These are phyloP conservation scores for Lutraria lutraria DNA, from an alignment of 2,888 invertebrate genomes.

Conservation along the genomic window DNA sequence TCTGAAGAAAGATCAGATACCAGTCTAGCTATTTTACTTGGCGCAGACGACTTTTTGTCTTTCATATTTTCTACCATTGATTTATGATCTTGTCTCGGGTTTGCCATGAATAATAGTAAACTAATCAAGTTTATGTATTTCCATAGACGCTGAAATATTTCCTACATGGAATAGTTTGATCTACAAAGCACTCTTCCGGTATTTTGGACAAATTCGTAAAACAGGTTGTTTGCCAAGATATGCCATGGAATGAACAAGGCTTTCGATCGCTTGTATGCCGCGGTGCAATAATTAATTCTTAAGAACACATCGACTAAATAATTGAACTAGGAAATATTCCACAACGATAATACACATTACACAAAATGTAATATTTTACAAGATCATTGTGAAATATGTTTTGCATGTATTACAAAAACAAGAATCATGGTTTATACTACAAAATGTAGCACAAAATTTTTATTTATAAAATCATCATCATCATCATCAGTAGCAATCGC, in stretches of 20 bases:
- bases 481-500: too few relatives aligned
- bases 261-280: not conserved
- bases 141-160: not conserved
- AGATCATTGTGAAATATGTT: too few relatives aligned
- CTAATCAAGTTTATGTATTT: not conserved
- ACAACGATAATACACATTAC: not conserved
- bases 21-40: not conserved
- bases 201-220: not conserved
- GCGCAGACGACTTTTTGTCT: not conserved
- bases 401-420: too few relatives aligned
- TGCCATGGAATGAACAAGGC: not conserved
- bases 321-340: not conserved
- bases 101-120: conserved; percentile 12
- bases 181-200: not conserved
- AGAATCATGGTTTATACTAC: too few relatives aligned
- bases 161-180: not conserved
- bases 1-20: not conserved
- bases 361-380: too few relatives aligned
- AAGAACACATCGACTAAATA: not conserved
- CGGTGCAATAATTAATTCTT: not conserved
- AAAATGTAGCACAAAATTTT: too few relatives aligned
- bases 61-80: not conserved
- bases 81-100: not conserved
- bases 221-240: not conserved
- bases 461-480: too few relatives aligned